Evolutionary conservation across 2,113 vertebrate genomes (phyloP).

Genomic region (Galeopterus variegatus): DNA sequence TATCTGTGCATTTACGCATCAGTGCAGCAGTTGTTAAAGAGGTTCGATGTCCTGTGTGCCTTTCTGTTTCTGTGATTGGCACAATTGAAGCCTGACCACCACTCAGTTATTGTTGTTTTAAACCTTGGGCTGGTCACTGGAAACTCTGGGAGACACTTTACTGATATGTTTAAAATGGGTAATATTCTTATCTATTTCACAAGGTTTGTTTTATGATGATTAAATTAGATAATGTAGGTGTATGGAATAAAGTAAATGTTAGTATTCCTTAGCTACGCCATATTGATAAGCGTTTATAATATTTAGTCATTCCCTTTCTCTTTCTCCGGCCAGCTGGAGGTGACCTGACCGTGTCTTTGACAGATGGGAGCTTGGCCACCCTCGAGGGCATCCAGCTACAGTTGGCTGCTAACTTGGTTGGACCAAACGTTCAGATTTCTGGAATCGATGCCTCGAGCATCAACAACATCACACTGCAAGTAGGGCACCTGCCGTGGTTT

Average conservation of each 20-base stretch:
- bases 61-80: background rate
- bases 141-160: background rate
- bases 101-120: no score
- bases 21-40: background rate
- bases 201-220: background rate
- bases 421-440: slow-evolving; percentile 98
- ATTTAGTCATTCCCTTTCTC: background rate
- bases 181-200: background rate
- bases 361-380: slow-evolving; percentile 95
- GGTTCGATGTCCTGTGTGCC: fast-evolving
- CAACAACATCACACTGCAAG: slow-evolving; percentile 99
- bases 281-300: background rate
- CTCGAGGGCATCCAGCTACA: slow-evolving; percentile 98
- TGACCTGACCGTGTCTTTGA: slow-evolving; percentile 97
- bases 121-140: fast-evolving
- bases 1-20: background rate
- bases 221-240: background rate
- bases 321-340: slow-evolving; percentile 92
- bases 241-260: fast-evolving
- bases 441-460: slow-evolving; percentile 96
- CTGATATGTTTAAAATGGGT: background rate
- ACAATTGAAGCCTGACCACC: fast-evolving
- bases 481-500: slow-evolving; percentile 60
- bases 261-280: fast-evolving
- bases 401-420: slow-evolving; percentile 95